phyloP scores from a whole-genome alignment of 2,797 vertebrate genomes.

The Myripristis jacobus region DNA sequence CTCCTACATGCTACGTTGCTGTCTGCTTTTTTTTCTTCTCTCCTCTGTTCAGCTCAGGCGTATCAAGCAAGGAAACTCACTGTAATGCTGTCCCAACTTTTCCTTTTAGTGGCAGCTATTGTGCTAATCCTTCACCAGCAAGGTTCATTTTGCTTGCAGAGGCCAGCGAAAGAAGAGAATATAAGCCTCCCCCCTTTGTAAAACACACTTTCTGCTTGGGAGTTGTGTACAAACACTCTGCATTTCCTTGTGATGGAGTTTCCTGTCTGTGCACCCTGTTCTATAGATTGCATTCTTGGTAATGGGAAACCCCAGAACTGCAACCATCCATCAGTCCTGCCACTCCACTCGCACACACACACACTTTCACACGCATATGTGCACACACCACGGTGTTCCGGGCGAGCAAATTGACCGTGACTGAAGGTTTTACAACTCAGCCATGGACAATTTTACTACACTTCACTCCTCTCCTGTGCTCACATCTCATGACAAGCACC shows the following conservation, averaged over 20 bases:
- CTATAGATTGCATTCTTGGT: conserved; percentile 67
- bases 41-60: conserved; percentile 11
- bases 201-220: not conserved
- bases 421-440: conserved; percentile 46
- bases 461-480: conserved; percentile 35
- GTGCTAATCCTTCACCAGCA: not conserved
- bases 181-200: conserved; percentile 7
- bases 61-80: not conserved
- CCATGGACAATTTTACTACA: conserved; percentile 23
- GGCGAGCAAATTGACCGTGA: conserved; percentile 26
- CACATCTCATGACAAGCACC: conserved; percentile 50
- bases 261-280: conserved; percentile 38
- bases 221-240: too few relatives aligned
- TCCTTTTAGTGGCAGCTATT: not conserved
- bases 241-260: conserved; percentile 36
- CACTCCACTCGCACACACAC: conserved; percentile 20
- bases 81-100: conserved; percentile 2
- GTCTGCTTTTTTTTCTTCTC: conserved; percentile 18
- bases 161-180: not conserved
- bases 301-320: conserved; percentile 62
- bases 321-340: conserved; percentile 66
- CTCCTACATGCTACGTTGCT: conserved; percentile 27
- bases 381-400: conserved; percentile 27
- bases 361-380: not conserved
- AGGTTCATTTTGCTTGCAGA: conserved; percentile 15